A percentile compares a stretch with the other conserved stretches of the same genome.
Conservation (phyloP, 2,888 invertebrate genomes). For the Alloplasta piceator region DNA sequence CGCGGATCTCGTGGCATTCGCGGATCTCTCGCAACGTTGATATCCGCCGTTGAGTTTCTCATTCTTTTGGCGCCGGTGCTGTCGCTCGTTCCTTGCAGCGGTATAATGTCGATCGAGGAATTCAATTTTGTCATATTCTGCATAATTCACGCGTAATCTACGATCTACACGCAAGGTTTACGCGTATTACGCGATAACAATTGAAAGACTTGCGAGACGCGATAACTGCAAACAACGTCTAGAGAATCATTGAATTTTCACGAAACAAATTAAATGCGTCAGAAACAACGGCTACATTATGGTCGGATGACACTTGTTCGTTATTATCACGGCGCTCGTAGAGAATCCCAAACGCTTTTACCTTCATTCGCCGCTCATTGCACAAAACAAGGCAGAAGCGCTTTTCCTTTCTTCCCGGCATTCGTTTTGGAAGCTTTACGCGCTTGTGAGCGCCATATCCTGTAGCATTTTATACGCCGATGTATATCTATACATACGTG, state of each 20-base stretch:
- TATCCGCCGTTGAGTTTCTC: conserved; percentile 19
- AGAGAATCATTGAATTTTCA: background rate
- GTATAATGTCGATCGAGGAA: conserved; percentile 81
- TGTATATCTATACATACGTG: no score
- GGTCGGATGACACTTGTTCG: conserved; percentile 21
- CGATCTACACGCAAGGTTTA: no score
- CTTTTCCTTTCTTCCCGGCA: background rate
- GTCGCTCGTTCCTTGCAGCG: conserved; percentile 79
- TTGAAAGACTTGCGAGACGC: no score
- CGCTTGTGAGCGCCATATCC: no score
- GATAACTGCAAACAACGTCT: no score
- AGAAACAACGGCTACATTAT: background rate
- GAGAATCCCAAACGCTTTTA: background rate
- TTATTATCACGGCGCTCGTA: background rate
- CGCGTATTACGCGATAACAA: no score
- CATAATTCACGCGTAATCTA: conserved; percentile 64
- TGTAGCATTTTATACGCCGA: no score
- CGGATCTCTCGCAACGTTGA: conserved; percentile 4
- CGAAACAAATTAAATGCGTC: background rate
- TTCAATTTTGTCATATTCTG: conserved; percentile 78
- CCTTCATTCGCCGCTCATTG: background rate
- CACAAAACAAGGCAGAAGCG: background rate
- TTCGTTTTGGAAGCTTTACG: no score
- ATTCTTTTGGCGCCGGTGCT: conserved; percentile 71
- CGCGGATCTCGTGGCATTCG: conserved; percentile 59